Evolutionary conservation across 2,113 vertebrate species (phyloP).

Genomic region (Petrocephalus microphthalmus): DNA sequence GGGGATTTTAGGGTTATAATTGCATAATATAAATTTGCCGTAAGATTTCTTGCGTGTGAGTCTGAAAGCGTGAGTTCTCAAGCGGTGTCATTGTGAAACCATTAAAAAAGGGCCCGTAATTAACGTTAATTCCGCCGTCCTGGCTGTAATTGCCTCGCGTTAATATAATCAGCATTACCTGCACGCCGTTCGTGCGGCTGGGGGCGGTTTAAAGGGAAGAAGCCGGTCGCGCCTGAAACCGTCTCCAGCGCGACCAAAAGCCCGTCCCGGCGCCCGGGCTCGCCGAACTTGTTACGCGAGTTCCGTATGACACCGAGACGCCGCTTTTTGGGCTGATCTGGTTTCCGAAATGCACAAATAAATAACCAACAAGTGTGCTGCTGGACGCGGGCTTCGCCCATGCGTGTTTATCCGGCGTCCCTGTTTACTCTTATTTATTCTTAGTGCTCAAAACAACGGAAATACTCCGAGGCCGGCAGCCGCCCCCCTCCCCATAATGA

Average conservation of each 20-base stretch:
- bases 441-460: background rate
- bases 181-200: background rate
- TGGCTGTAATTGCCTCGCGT: background rate
- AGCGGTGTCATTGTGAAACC: background rate
- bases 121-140: background rate
- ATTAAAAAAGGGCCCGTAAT: background rate
- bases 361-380: background rate
- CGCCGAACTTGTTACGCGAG: background rate
- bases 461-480: background rate
- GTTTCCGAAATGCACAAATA: background rate
- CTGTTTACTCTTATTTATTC: background rate
- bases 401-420: background rate
- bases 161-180: background rate
- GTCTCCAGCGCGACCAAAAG: background rate
- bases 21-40: no score
- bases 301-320: background rate
- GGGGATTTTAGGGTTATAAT: no score
- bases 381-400: background rate
- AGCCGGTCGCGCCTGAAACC: background rate
- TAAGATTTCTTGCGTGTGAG: no score
- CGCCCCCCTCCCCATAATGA: background rate
- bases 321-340: background rate
- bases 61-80: background rate
- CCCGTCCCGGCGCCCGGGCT: background rate
- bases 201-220: background rate